Percentiles rank a stretch among this genome's conserved stretches.
phyloP scores from a whole-genome alignment of 2,888 invertebrate genomes.

The Lysandra bellargus region DNA sequence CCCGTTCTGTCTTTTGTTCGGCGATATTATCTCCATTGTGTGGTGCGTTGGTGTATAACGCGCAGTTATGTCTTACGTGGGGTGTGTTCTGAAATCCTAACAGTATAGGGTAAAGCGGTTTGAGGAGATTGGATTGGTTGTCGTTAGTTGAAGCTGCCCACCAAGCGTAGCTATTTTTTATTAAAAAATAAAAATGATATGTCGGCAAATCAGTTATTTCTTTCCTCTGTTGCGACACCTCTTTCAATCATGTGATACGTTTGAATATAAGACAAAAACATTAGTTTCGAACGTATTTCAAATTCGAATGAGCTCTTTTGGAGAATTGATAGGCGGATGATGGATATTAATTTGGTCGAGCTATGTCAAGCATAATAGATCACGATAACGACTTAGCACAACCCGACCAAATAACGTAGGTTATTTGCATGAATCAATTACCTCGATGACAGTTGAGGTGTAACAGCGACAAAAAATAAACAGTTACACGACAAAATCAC shows the following conservation, averaged over 20 bases:
- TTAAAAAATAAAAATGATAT: no score
- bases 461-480: not conserved
- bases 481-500: not conserved
- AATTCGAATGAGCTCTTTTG: no score
- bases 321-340: no score
- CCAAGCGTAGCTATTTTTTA: no score
- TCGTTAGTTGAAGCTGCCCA: no score
- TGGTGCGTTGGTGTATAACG: not conserved
- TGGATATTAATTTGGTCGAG: no score
- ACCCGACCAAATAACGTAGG: not conserved
- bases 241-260: no score
- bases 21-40: slow-evolving; percentile 10
- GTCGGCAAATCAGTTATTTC: no score
- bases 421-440: not conserved
- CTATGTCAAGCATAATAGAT: not conserved
- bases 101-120: not conserved
- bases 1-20: slow-evolving; percentile 9
- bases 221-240: no score
- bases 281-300: no score
- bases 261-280: no score
- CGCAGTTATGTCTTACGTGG: not conserved
- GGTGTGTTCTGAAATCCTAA: not conserved
- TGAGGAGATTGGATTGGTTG: not conserved
- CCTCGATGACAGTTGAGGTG: not conserved
- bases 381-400: not conserved